Base-by-base conservation (phyloP, 2,888 invertebrate species). In the Protodeltote pygarga region DNA sequence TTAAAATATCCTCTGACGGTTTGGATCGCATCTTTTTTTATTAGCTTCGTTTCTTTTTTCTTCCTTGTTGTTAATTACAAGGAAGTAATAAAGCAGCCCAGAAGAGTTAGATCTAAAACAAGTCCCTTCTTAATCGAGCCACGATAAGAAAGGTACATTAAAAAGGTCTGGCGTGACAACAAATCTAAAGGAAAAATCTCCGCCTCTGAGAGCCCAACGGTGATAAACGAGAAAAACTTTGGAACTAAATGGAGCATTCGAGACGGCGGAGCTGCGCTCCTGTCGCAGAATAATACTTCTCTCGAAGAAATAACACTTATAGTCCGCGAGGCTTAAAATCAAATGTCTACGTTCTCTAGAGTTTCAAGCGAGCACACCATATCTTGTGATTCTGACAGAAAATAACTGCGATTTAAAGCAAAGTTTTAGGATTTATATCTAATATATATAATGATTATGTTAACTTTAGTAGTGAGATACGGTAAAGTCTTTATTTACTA, bases 211-310 rank as follows among this genome's bases (percentile, higher is more conserved):
- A 89, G 86, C 89, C 90, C 89, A 89, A 84, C 91, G 90, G 90
- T 90, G 92, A 92, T 92, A 92, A 92, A 92, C 92, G 92, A 90
- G 92, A 92, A 92, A 92, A 92, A 91, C 91, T 92, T 92, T 89
- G 89, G 85, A 90, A 90, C 91, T 92, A 90, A 92, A 92, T 91
- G 92, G 92, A 90, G 91, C 89, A 89, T 90, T 92, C 89, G 89
- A 89, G 87, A 87, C 89, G 91, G 81, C 83, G 86, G 83, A 84
- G 89, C 85, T 83, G 83, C 87, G 87, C 85, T 87, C 85, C 86
- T 88, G 87, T 85, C 87, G 87, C 83, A 88, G 90, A 89, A 92
- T 92, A 92, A 90, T 92, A 91, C 90, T 89, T 90, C 88, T 87
- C 85, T 73, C 84, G 75, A 83, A 90, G 90, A 91, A 91, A 92